Conservation (phyloP, 1,140 invertebrate species). For the Zophobas atratus region DNA sequence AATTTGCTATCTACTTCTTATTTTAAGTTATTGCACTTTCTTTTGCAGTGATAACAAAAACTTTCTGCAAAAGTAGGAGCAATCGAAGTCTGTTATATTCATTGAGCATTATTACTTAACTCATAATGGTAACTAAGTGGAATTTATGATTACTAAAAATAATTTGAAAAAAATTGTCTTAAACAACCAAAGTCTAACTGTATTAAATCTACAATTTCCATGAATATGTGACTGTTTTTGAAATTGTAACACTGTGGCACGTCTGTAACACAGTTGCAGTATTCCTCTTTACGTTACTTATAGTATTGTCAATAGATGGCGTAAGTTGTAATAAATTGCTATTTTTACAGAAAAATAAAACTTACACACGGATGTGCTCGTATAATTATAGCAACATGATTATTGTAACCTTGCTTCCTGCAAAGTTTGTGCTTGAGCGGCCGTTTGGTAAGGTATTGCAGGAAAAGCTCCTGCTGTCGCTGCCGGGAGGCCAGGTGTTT, state of each 20-base stretch:
- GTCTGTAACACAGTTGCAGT: slow-evolving; percentile 4
- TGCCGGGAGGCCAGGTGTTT: slow-evolving; percentile 73
- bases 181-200: not conserved
- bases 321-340: not conserved
- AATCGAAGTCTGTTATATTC: slow-evolving; percentile 53
- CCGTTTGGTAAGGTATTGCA: slow-evolving; percentile 76
- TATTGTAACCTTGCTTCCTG: slow-evolving; percentile 75
- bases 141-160: slow-evolving; percentile 46
- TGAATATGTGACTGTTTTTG: not conserved
- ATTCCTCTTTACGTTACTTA: not conserved
- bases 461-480: slow-evolving; percentile 71
- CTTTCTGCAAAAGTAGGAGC: slow-evolving; percentile 56
- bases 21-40: slow-evolving; percentile 56
- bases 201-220: not conserved
- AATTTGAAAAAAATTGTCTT: slow-evolving; percentile 31
- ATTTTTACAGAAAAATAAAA: slow-evolving; percentile 1
- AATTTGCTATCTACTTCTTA: slow-evolving; percentile 48
- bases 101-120: slow-evolving; percentile 53
- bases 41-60: slow-evolving; percentile 56
- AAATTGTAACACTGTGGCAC: not conserved
- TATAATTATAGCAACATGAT: slow-evolving; percentile 2
- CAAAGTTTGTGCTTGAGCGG: slow-evolving; percentile 68
- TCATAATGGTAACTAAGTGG: slow-evolving; percentile 54
- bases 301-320: slow-evolving; percentile 19
- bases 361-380: slow-evolving; percentile 12